Percentiles rank a stretch among this genome's conserved stretches.
phyloP scores from a whole-genome alignment of 2,797 vertebrate species.

The Valencia hispanica region DNA sequence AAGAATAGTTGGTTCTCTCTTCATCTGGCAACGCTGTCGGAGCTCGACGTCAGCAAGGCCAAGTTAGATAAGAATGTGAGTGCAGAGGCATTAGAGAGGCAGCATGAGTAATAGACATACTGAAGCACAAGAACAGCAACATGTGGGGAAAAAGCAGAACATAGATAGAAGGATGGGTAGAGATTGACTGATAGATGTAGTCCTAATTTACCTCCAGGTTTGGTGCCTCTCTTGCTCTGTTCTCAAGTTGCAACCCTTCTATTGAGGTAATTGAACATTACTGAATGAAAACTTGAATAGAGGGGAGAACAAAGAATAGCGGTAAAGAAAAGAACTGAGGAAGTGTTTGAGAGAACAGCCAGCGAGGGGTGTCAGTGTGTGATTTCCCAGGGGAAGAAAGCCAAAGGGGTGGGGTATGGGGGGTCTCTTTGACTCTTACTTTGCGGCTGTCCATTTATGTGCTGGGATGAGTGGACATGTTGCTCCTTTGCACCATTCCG shows the following conservation, averaged over 20 bases:
- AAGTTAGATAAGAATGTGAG: slow-evolving; percentile 65
- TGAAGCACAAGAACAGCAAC: slow-evolving; percentile 18
- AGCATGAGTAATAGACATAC: slow-evolving; percentile 57
- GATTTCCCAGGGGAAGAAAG: slow-evolving; percentile 62
- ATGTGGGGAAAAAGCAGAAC: slow-evolving; percentile 15
- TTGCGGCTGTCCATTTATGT: slow-evolving; percentile 13
- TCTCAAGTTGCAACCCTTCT: slow-evolving; percentile 47
- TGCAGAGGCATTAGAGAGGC: slow-evolving; percentile 59
- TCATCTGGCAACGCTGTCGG: slow-evolving; percentile 58
- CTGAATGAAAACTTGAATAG: slow-evolving; percentile 59
- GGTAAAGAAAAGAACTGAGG: slow-evolving; percentile 47
- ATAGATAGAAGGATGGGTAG: slow-evolving; percentile 17
- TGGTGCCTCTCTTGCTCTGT: slow-evolving; percentile 37
- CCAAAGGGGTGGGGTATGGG: slow-evolving; percentile 57
- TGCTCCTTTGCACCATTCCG: slow-evolving; percentile 16
- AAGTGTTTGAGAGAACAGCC: slow-evolving; percentile 63
- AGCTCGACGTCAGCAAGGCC: slow-evolving; percentile 48
- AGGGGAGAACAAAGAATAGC: slow-evolving; percentile 56
- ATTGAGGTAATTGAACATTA: slow-evolving; percentile 52
- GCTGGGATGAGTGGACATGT: slow-evolving; percentile 14
- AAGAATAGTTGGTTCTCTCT: slow-evolving; percentile 62
- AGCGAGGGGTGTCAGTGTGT: slow-evolving; percentile 57
- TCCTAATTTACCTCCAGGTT: slow-evolving; percentile 22
- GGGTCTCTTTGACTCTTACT: slow-evolving; percentile 35
- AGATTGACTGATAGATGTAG: slow-evolving; percentile 15